These are phyloP conservation scores for Nibea albiflora DNA, from an alignment of 2,113 vertebrate species.

Conservation along the genomic window DNA sequence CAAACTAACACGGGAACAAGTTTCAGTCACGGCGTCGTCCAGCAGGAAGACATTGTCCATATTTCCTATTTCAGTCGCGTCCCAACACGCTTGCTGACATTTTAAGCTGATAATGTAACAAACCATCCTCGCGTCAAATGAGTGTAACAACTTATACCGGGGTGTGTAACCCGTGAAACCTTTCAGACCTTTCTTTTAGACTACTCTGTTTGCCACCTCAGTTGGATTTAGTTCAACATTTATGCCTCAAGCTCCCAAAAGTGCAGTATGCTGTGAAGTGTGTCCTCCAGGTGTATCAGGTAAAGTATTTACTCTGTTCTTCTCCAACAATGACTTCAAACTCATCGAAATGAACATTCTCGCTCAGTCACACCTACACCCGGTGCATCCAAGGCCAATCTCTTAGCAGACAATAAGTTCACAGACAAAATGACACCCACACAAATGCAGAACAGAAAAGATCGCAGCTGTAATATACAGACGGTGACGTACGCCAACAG, in stretches of 20 bases:
- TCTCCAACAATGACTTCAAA: background rate
- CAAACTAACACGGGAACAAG: too few species aligned
- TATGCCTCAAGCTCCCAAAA: too few species aligned
- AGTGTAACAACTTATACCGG: too few species aligned
- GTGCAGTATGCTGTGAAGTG: too few species aligned
- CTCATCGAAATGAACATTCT: background rate
- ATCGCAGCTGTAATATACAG: background rate
- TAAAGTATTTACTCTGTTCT: background rate
- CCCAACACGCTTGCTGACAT: too few species aligned
- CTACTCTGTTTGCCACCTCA: background rate
- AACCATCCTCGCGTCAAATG: too few species aligned
- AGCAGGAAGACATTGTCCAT: too few species aligned
- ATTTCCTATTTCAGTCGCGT: too few species aligned
- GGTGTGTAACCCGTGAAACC: too few species aligned
- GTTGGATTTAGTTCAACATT: background rate
- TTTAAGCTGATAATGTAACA: too few species aligned
- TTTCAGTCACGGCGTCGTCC: too few species aligned
- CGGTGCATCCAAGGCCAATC: background rate
- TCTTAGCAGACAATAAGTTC: constrained; percentile 3
- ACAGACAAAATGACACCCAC: constrained; percentile 10
- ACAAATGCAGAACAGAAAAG: background rate
- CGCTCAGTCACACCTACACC: constrained; percentile 15
- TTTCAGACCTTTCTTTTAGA: too few species aligned
- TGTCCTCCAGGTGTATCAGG: background rate
- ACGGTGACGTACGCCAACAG: background rate